phyloP scores from a whole-genome alignment of 2,113 vertebrate species.

The Microcebus tavaratra region DNA sequence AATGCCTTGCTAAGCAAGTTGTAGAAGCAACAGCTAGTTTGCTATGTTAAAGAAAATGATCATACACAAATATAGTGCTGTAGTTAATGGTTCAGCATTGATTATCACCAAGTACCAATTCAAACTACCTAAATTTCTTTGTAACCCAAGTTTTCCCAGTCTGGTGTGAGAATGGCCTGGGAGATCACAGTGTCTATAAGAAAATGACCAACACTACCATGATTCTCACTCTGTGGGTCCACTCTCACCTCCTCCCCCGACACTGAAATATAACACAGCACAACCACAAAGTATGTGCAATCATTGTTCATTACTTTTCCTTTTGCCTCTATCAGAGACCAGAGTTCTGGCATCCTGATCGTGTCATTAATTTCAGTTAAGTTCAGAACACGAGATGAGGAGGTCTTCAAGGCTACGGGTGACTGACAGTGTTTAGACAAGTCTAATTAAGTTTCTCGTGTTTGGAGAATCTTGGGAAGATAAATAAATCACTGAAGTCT shows the following conservation, averaged over 20 bases:
- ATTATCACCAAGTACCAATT: not conserved
- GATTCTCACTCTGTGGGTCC: not conserved
- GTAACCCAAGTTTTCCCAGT: not conserved
- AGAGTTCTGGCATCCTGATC: slow-evolving; percentile 51
- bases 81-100: not conserved
- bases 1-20: not conserved
- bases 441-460: slow-evolving; percentile 74
- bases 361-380: slow-evolving; percentile 61
- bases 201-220: not conserved
- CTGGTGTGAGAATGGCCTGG: not conserved
- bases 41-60: not conserved
- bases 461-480: slow-evolving; percentile 78
- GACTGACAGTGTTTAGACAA: slow-evolving; percentile 79
- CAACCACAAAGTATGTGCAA: accelerated
- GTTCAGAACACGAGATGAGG: slow-evolving; percentile 28
- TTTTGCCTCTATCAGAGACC: not conserved
- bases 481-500: slow-evolving; percentile 73
- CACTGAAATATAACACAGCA: not conserved
- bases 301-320: not conserved
- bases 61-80: not conserved
- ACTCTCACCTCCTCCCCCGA: not conserved
- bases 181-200: too few relatives aligned
- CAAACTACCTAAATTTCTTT: not conserved
- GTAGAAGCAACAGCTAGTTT: not conserved
- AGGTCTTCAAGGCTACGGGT: slow-evolving; percentile 27